Evolutionary conservation across 2,888 invertebrate species (phyloP).

Genomic region (Schizaphis graminum): DNA sequence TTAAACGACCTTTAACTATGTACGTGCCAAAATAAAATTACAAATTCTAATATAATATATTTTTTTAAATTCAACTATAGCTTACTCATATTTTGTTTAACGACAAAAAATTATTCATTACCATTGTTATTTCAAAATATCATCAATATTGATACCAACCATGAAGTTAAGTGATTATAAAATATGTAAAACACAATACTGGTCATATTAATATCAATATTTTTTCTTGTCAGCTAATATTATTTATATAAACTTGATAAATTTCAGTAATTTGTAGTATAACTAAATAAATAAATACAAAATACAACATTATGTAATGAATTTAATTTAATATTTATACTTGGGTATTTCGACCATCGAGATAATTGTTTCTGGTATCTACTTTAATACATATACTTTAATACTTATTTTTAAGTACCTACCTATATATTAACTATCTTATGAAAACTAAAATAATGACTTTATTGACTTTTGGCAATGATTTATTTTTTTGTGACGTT

Average conservation of each 20-base stretch:
- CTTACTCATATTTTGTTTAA: not conserved
- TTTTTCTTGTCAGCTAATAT: not conserved
- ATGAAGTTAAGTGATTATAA: not conserved
- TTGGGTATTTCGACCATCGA: not conserved
- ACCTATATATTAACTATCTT: not conserved
- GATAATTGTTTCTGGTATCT: not conserved
- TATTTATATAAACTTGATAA: not conserved
- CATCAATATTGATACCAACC: not conserved
- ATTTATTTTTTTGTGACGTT: not conserved
- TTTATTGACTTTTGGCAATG: too few relatives aligned
- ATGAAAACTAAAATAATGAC: too few relatives aligned
- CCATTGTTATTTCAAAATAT: constrained; percentile 19
- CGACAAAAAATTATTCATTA: not conserved
- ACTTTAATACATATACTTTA: too few relatives aligned
- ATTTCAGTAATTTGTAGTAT: not conserved
- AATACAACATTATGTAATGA: not conserved
- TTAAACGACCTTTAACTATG: constrained; percentile 5
- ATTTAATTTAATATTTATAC: not conserved
- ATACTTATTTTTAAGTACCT: not conserved
- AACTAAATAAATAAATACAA: not conserved
- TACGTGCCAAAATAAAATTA: constrained; percentile 40
- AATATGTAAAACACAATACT: not conserved
- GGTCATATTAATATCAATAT: not conserved
- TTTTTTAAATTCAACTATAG: not conserved
- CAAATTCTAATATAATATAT: constrained; percentile 1